Evolutionary conservation across 2,888 invertebrate species (phyloP).

Genomic region (Serripes groenlandicus): DNA sequence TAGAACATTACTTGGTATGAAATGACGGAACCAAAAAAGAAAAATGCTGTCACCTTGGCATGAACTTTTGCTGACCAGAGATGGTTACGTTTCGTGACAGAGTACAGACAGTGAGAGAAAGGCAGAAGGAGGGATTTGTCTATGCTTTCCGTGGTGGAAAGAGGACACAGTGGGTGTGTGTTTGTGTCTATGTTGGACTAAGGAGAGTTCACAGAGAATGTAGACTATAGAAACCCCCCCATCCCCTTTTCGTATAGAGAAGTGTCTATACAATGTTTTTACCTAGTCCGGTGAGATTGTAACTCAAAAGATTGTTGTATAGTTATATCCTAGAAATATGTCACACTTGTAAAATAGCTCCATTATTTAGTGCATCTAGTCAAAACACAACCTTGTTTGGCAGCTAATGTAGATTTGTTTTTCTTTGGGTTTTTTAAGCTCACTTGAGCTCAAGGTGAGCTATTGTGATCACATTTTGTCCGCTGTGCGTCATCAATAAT

Average conservation of each 20-base stretch:
- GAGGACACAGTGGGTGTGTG: neutral
- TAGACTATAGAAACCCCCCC: neutral
- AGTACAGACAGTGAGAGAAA: neutral
- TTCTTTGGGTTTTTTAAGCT: no score
- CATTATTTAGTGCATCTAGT: slow-evolving; percentile 19
- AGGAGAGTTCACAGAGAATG: neutral
- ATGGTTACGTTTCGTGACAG: neutral
- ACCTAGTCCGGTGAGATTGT: slow-evolving; percentile 4
- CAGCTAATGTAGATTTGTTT: slow-evolving; percentile 16
- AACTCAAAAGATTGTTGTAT: neutral
- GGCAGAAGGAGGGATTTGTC: neutral
- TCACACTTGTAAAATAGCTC: neutral
- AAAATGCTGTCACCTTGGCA: neutral
- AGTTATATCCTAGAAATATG: neutral
- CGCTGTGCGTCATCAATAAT: no score
- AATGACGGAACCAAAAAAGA: neutral
- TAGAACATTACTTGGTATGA: slow-evolving; percentile 29
- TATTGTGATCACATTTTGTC: no score
- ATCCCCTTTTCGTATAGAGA: slow-evolving; percentile 4
- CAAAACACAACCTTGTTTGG: slow-evolving; percentile 21
- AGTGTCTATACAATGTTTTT: slow-evolving; percentile 7
- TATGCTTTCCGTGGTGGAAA: neutral
- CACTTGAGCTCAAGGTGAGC: no score
- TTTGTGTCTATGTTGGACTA: neutral
- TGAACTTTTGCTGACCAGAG: neutral